Conservation (phyloP, 2,888 invertebrate genomes). For the Amblyjoppa proteus region DNA sequence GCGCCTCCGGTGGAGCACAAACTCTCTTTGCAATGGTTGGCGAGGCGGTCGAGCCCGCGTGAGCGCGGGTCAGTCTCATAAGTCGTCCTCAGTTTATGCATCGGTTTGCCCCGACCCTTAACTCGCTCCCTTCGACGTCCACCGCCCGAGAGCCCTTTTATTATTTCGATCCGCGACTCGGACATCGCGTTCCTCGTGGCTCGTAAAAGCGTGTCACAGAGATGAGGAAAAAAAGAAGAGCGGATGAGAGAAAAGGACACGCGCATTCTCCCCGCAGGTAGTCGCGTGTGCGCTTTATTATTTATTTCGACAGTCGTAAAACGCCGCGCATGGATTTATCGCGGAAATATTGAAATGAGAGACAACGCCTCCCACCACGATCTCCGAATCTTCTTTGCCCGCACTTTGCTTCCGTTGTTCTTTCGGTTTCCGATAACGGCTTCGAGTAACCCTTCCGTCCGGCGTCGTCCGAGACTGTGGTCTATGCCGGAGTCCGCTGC, state of each 20-base stretch:
- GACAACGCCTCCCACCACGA: slow-evolving; percentile 68
- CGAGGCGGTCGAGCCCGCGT: slow-evolving; percentile 46
- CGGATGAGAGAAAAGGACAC: slow-evolving; percentile 36
- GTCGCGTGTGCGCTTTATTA: slow-evolving; percentile 74
- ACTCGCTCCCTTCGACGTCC: background rate
- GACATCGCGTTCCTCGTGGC: slow-evolving; percentile 70
- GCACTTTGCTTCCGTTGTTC: slow-evolving; percentile 26
- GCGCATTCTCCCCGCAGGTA: slow-evolving; percentile 65
- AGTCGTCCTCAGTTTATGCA: slow-evolving; percentile 71
- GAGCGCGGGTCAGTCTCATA: slow-evolving; percentile 59
- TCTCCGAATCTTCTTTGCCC: slow-evolving; percentile 22
- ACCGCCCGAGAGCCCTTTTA: slow-evolving; percentile 61
- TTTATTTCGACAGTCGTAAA: slow-evolving; percentile 83
- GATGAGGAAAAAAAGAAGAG: slow-evolving; percentile 28
- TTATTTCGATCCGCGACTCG: slow-evolving; percentile 74
- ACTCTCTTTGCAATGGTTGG: slow-evolving; percentile 45
- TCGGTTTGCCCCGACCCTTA: slow-evolving; percentile 58
- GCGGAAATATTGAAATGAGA: slow-evolving; percentile 83
- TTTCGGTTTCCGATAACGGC: slow-evolving; percentile 45
- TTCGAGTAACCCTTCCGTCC: slow-evolving; percentile 34
- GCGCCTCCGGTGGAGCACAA: slow-evolving; percentile 30
- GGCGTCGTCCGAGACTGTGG: background rate
- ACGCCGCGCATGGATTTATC: slow-evolving; percentile 80
- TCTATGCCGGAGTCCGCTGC: background rate
- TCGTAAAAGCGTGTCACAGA: slow-evolving; percentile 76